A percentile compares a stretch with the other conserved stretches of the same genome.
Conservation (phyloP, 2,888 invertebrate species). For the Venusia cambrica region DNA sequence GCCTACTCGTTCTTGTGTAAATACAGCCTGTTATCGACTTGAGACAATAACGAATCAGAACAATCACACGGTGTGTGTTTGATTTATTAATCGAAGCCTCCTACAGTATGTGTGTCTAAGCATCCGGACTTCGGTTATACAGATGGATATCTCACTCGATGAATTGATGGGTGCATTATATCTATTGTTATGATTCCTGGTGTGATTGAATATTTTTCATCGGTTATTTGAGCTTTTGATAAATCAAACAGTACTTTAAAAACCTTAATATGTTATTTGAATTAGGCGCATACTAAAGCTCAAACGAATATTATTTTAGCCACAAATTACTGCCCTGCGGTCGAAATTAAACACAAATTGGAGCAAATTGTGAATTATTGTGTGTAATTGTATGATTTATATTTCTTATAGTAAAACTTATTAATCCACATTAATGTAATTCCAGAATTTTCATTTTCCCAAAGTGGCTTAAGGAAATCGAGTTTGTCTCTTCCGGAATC, state of each 20-base stretch:
- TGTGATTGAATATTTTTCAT: conserved; percentile 22
- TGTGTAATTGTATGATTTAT: too few species aligned
- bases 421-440: conserved; percentile 32
- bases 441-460: conserved; percentile 60
- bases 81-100: conserved; percentile 66
- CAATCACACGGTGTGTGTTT: conserved; percentile 65
- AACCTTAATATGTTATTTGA: too few species aligned
- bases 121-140: conserved; percentile 33
- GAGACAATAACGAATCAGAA: conserved; percentile 72
- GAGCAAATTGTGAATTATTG: too few species aligned
- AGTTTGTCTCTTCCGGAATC: conserved; percentile 63
- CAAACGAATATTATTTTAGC: too few species aligned
- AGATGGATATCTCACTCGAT: conserved; percentile 41
- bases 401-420: too few species aligned
- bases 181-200: conserved; percentile 38
- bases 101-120: conserved; percentile 11
- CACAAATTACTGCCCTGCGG: too few species aligned
- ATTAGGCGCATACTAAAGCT: too few species aligned
- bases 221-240: conserved; percentile 12
- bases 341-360: too few species aligned
- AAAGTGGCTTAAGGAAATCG: conserved; percentile 55
- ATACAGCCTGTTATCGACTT: conserved; percentile 58
- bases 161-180: conserved; percentile 46
- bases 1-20: conserved; percentile 63
- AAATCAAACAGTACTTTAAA: too few species aligned